Conservation (phyloP, 2,113 vertebrate species). For the Chloropsis cyanopogon region DNA sequence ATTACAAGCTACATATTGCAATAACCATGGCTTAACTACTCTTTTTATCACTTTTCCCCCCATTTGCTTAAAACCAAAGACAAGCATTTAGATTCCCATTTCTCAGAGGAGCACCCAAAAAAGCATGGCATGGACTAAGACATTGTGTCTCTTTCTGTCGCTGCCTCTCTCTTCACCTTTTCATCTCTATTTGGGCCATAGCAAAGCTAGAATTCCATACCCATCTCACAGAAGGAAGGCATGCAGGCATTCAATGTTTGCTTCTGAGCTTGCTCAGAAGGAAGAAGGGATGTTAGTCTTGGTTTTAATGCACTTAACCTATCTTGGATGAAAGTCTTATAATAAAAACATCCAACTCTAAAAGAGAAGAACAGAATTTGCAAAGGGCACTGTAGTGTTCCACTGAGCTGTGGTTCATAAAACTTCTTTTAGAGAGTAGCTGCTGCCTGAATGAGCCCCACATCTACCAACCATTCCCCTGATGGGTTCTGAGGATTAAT, state of each 20-base stretch:
- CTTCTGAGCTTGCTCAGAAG: neutral
- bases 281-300: neutral
- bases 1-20: neutral
- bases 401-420: neutral
- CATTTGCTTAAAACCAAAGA: neutral
- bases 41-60: neutral
- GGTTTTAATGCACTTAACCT: neutral
- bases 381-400: neutral
- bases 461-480: neutral
- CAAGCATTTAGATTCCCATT: neutral
- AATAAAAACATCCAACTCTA: neutral
- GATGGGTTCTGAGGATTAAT: neutral
- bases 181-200: neutral
- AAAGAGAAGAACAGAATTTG: neutral
- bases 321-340: neutral
- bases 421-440: neutral
- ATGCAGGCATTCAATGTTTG: neutral
- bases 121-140: neutral
- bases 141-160: neutral
- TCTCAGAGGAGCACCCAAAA: neutral
- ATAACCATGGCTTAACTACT: neutral
- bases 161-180: neutral
- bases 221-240: neutral
- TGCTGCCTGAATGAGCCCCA: neutral
- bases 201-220: neutral